These are phyloP conservation scores for Mesoclemmys tuberculata DNA, from an alignment of 2,113 vertebrate genomes.

Conservation along the genomic window DNA sequence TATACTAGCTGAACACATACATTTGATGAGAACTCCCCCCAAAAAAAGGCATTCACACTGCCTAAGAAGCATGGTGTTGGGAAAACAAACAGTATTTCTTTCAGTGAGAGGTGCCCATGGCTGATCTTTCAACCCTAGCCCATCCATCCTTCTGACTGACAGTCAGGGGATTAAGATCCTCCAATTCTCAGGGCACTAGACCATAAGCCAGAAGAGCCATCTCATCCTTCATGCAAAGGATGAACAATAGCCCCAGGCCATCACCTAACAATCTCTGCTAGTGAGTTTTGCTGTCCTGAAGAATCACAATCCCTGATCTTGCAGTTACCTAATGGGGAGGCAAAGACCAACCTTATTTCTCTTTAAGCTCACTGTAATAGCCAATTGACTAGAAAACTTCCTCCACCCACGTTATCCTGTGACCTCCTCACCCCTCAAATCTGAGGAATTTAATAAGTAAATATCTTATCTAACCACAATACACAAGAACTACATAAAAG, in stretches of 20 bases:
- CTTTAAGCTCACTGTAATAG: not conserved
- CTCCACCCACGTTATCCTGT: not conserved
- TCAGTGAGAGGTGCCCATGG: not conserved
- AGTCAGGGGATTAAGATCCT: not conserved
- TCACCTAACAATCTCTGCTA: not conserved
- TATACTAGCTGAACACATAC: not conserved
- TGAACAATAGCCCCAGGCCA: not conserved
- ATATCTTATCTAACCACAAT: not conserved
- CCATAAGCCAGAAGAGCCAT: not conserved
- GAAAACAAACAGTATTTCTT: not conserved
- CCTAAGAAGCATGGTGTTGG: not conserved
- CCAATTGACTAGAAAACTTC: conserved; percentile 15
- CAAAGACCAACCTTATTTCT: accelerated
- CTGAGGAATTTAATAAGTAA: not conserved
- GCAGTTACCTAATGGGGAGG: not conserved
- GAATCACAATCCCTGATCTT: not conserved
- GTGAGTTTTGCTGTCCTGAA: not conserved
- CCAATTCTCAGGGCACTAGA: not conserved
- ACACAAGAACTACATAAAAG: not conserved
- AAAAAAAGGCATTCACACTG: not conserved
- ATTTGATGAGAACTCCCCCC: not conserved
- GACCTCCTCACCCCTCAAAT: not conserved
- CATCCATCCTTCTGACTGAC: not conserved
- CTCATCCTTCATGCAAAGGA: not conserved
- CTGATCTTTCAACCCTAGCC: not conserved